Evolutionary conservation across 2,113 vertebrate genomes (phyloP), one percentile per base, ranked within the genome.

Genomic region (Epinephelus lanceolatus): DNA sequence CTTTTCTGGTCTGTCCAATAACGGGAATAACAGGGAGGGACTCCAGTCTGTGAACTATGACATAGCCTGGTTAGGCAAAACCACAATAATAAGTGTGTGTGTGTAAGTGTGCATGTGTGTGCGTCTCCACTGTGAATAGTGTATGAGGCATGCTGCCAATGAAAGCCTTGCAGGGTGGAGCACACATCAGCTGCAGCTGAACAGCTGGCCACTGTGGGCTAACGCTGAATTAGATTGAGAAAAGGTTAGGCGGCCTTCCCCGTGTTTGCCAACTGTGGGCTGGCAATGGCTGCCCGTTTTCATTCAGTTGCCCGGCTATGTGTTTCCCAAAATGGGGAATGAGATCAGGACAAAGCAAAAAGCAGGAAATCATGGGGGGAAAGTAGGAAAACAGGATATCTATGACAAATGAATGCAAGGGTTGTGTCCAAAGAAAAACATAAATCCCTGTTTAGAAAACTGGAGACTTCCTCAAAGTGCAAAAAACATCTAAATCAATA

Each of bases 101-200:
- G 6, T 15, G 19, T n/a, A 73, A 17, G 37, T 40, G 82, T 12
- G 27, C 53, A 57, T 61, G 42, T 51, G 78, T 57, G 63, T 56
- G 65, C 1, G 13, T 70, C n/a, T 81, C 62, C 33, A 21, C 30
- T 76, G 66, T 21, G 60, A 82, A 81, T 73, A 71, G 83, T 69
- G 60, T 66, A 65, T 60, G 77, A 76, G 90, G 88, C 91, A 80
- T 57, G 70, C 76, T 88, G 91, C 91, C 93, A 94, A 92, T 87
- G 61, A 91, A 94, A 93, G 71, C 88, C 83, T 81, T 37, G 55
- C 70, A 89, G 89, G 91, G 94, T 91, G 93, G 93, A 93, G 91
- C 93, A 73, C 86, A 84, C 83, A 90, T 93, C 90, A 88, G 91
- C 90, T 90, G 79, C 90, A 90, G 91, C 78, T 63, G 72, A 92